phyloP scores from a whole-genome alignment of 2,113 vertebrate species.

The Platichthys flesus region DNA sequence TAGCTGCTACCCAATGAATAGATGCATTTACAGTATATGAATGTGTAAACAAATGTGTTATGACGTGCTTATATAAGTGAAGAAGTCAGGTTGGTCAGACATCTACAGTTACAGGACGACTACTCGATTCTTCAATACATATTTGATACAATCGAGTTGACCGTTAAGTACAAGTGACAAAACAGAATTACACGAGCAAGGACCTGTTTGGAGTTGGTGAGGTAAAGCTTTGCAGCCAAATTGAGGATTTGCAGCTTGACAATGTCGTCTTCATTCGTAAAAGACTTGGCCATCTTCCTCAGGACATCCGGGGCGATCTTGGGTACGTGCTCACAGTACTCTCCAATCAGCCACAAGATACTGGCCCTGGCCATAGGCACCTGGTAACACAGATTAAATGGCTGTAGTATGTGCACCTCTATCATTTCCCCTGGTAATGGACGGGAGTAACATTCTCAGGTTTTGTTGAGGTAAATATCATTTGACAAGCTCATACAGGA shows the following conservation, averaged over 20 bases:
- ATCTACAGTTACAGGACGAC: too few species aligned
- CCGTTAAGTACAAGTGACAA: too few species aligned
- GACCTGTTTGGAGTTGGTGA: slow-evolving; percentile 92
- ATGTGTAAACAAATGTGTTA: neutral
- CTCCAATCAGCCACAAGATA: slow-evolving; percentile 97
- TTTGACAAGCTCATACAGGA: too few species aligned
- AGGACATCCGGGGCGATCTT: slow-evolving; percentile 95
- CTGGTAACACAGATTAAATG: slow-evolving; percentile 66
- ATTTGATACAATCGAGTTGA: too few species aligned
- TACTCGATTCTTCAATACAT: too few species aligned
- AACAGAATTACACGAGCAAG: neutral
- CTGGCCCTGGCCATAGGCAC: slow-evolving; percentile 99
- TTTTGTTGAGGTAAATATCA: too few species aligned
- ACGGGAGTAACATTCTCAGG: too few species aligned
- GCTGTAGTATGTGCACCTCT: neutral
- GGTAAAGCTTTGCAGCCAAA: slow-evolving; percentile 95
- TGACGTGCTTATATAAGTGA: neutral
- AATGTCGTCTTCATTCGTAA: slow-evolving; percentile 96
- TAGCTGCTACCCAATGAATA: neutral
- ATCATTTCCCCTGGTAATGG: too few species aligned
- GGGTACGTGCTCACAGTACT: slow-evolving; percentile 97
- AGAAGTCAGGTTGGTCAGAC: neutral
- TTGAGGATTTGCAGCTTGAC: slow-evolving; percentile 98
- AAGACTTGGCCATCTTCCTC: slow-evolving; percentile 98
- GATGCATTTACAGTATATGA: neutral